phyloP scores from a whole-genome alignment of 2,888 invertebrate species.

The Synergus umbraculus region DNA sequence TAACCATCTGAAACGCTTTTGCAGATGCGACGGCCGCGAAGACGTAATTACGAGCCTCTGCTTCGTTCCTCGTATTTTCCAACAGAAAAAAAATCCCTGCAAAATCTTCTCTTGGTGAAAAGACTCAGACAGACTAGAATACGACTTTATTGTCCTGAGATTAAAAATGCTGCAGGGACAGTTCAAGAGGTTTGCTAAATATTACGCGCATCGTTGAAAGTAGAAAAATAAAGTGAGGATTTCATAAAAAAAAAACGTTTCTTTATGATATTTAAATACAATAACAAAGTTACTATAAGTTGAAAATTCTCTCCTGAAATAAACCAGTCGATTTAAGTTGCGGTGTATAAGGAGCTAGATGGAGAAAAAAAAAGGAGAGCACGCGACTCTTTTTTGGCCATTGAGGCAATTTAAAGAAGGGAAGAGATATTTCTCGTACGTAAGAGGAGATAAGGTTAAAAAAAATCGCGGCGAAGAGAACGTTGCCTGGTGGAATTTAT shows the following conservation, averaged over 20 bases:
- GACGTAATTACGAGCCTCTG: slow-evolving; percentile 12
- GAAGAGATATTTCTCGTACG: slow-evolving; percentile 46
- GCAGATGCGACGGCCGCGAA: neutral
- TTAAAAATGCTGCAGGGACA: slow-evolving; percentile 12
- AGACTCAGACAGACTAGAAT: slow-evolving; percentile 5
- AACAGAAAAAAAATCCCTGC: neutral
- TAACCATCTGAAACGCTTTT: slow-evolving; percentile 1
- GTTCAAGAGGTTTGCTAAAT: slow-evolving; percentile 1
- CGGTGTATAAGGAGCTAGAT: too few relatives aligned
- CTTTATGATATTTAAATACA: too few relatives aligned
- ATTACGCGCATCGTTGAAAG: neutral
- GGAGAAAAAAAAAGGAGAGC: neutral
- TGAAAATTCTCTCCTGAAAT: too few relatives aligned
- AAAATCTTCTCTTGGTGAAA: neutral
- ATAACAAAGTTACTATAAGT: too few relatives aligned
- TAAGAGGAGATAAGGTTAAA: slow-evolving; percentile 37
- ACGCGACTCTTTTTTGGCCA: neutral
- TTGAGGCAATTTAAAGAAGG: neutral
- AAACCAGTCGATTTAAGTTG: too few relatives aligned
- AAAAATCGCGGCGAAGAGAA: slow-evolving; percentile 51
- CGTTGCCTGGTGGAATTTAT: slow-evolving; percentile 64
- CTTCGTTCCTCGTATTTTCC: neutral
- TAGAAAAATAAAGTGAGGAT: neutral
- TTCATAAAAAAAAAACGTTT: neutral
- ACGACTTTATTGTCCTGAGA: slow-evolving; percentile 9